Evolutionary conservation across 2,888 invertebrate species (phyloP).

Genomic region (Hesperia comma): DNA sequence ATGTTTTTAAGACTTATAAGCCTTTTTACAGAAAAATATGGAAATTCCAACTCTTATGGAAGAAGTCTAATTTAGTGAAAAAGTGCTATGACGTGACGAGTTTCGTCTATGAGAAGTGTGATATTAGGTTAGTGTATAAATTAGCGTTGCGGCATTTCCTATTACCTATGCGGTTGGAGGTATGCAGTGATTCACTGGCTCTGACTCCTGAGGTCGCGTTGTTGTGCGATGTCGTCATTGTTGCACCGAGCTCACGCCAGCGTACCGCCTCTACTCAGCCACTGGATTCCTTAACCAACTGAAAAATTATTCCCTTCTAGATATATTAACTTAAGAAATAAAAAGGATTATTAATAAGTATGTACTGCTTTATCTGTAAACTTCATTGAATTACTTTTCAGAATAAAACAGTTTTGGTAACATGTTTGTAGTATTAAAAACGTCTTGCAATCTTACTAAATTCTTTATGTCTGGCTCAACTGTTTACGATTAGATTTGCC

Average conservation of each 20-base stretch:
- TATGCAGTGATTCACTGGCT: constrained; percentile 74
- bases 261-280: not conserved
- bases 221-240: constrained; percentile 66
- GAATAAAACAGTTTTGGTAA: too few species aligned
- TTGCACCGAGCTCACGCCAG: constrained; percentile 48
- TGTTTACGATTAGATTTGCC: constrained; percentile 9
- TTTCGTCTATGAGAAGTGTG: not conserved
- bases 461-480: not conserved
- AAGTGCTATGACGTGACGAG: too few species aligned
- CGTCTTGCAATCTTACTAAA: too few species aligned
- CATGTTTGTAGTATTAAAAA: too few species aligned
- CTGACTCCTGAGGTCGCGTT: constrained; percentile 65
- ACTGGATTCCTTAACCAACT: not conserved
- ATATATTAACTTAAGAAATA: too few species aligned
- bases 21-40: too few species aligned
- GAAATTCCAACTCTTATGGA: too few species aligned
- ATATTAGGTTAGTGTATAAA: constrained; percentile 16
- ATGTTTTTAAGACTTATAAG: too few species aligned
- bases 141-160: constrained; percentile 71
- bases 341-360: too few species aligned
- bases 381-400: too few species aligned
- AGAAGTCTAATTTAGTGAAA: too few species aligned
- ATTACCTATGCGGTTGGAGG: constrained; percentile 73
- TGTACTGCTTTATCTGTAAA: too few species aligned
- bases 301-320: not conserved